Evolutionary conservation across 2,888 invertebrate genomes (phyloP).

Genomic region (Volucella inanis): DNA sequence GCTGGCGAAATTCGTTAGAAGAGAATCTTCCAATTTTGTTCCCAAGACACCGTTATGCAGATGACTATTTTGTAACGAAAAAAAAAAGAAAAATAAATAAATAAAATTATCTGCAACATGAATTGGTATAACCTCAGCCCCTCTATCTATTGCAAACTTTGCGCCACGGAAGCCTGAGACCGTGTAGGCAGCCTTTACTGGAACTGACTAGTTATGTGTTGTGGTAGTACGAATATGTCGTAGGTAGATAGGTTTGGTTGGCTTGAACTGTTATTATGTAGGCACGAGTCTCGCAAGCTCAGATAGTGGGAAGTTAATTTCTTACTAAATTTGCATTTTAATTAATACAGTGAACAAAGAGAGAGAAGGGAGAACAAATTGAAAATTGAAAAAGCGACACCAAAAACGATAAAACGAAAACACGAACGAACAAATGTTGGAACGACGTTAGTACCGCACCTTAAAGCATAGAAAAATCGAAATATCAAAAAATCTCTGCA

Average conservation of each 20-base stretch:
- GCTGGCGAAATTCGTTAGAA: neutral
- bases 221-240: constrained; percentile 8
- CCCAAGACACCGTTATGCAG: constrained; percentile 14
- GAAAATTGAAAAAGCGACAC: constrained; percentile 21
- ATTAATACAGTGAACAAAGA: constrained; percentile 44
- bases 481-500: constrained; percentile 38
- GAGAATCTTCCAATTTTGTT: constrained; percentile 14
- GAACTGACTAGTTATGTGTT: constrained; percentile 2
- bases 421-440: neutral
- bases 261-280: constrained; percentile 22
- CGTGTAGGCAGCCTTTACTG: constrained; percentile 45
- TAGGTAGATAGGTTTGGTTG: constrained; percentile 26
- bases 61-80: neutral
- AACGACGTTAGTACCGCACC: constrained; percentile 57
- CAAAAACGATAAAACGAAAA: constrained; percentile 20
- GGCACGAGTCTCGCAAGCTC: constrained; percentile 53
- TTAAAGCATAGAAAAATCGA: constrained; percentile 48
- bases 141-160: neutral
- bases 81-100: neutral
- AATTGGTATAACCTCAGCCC: neutral
- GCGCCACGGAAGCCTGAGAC: constrained; percentile 40
- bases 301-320: constrained; percentile 70
- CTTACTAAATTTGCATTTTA: constrained; percentile 70
- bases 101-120: neutral
- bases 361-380: neutral